Percentiles rank a stretch among this genome's conserved stretches.
Evolutionary conservation across 2,113 vertebrate species (phyloP).

Genomic region (Girardinichthys multiradiatus): DNA sequence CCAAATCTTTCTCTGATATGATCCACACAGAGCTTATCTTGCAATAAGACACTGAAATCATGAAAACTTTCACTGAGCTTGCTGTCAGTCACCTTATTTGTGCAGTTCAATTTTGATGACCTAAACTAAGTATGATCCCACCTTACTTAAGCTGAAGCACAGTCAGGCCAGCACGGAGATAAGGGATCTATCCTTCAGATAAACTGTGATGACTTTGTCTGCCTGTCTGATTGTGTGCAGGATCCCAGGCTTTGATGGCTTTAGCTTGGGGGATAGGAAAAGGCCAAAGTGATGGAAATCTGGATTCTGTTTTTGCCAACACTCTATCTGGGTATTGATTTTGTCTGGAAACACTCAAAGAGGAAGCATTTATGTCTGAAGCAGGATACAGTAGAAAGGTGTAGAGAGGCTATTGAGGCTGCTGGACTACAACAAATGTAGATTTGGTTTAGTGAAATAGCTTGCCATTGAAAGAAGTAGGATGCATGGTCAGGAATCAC

Average conservation of each 20-base stretch:
- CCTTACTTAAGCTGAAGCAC: conserved; percentile 32
- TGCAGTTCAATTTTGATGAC: conserved; percentile 20
- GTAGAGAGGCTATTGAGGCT: conserved; percentile 59
- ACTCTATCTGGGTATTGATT: conserved; percentile 78
- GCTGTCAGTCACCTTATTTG: conserved; percentile 13
- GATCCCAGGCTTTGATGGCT: conserved; percentile 67
- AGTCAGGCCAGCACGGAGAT: conserved; percentile 44
- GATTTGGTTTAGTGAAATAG: conserved; percentile 52
- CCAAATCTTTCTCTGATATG: background rate
- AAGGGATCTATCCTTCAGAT: conserved; percentile 65
- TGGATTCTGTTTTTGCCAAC: conserved; percentile 67
- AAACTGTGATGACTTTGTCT: conserved; percentile 71
- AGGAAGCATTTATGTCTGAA: conserved; percentile 74
- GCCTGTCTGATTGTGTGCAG: conserved; percentile 51
- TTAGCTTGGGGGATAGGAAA: conserved; percentile 67
- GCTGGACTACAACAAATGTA: conserved; percentile 61
- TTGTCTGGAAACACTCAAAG: conserved; percentile 78
- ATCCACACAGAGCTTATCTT: background rate
- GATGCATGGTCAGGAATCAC: conserved; percentile 50
- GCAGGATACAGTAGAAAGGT: conserved; percentile 53
- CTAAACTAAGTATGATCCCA: conserved; percentile 48
- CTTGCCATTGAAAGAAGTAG: conserved; percentile 30
- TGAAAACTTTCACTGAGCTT: conserved; percentile 7
- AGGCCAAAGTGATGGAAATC: conserved; percentile 75
- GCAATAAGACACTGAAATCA: background rate